Percentiles rank a stretch among this genome's conserved stretches.
phyloP scores from a whole-genome alignment of 1,140 invertebrate genomes.

The Papilio polytes region DNA sequence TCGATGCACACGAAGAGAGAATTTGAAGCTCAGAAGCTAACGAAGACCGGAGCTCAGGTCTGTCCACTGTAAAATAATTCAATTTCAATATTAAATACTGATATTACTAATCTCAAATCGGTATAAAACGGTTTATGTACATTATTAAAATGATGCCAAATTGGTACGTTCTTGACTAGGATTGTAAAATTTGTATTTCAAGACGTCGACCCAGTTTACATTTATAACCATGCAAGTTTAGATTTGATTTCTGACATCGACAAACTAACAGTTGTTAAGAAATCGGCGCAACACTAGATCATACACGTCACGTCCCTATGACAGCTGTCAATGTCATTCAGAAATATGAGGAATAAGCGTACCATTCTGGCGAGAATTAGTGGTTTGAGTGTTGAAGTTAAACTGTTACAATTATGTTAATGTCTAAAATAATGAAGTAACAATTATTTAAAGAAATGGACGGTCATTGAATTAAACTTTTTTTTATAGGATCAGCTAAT shows the following conservation, averaged over 20 bases:
- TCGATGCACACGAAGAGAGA: conserved; percentile 83
- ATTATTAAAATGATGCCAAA: conserved; percentile 36
- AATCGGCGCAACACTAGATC: too few relatives aligned
- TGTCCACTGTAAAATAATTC: not conserved
- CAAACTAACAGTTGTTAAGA: not conserved
- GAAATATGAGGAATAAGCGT: too few relatives aligned
- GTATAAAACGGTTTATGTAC: not conserved
- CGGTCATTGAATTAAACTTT: not conserved
- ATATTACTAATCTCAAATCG: not conserved
- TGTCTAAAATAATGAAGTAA: not conserved
- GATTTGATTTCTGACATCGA: not conserved
- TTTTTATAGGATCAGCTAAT: conserved; percentile 78
- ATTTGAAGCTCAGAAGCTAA: conserved; percentile 80
- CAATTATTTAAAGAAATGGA: not conserved
- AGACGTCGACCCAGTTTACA: conserved; percentile 51
- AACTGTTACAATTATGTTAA: too few relatives aligned
- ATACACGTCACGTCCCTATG: too few relatives aligned
- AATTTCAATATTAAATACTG: not conserved
- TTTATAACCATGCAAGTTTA: conserved; percentile 41
- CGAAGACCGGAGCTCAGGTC: conserved; percentile 81
- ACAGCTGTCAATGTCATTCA: too few relatives aligned
- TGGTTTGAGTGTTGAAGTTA: too few relatives aligned
- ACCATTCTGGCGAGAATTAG: too few relatives aligned
- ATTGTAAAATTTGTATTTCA: conserved; percentile 40
- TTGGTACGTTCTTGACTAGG: not conserved